Conservation (phyloP, 2,888 invertebrate species). For the Halocaridina rubra region DNA sequence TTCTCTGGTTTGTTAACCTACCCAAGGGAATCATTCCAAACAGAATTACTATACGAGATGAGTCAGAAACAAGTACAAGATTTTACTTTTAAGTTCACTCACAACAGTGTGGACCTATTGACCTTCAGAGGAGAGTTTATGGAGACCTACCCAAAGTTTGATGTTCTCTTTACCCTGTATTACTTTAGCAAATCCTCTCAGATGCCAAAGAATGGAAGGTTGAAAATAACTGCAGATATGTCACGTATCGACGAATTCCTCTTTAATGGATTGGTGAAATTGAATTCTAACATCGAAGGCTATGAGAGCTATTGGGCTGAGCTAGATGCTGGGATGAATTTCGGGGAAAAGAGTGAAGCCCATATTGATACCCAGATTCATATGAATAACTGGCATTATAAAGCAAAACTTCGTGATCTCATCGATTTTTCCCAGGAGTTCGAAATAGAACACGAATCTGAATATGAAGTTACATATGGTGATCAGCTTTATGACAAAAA, state of each 20-base stretch:
- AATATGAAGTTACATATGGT: not conserved
- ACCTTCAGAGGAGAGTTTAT: conserved; percentile 3
- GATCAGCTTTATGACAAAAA: conserved; percentile 2
- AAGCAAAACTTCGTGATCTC: not conserved
- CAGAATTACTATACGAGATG: not conserved
- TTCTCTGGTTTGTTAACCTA: not conserved
- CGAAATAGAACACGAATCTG: not conserved
- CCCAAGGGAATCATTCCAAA: not conserved
- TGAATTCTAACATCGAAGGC: conserved; percentile 37
- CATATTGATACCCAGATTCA: not conserved
- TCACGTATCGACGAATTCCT: not conserved
- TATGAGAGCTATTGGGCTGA: conserved; percentile 34
- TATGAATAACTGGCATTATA: conserved; percentile 31
- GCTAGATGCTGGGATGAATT: not conserved
- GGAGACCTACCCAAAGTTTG: conserved; percentile 22
- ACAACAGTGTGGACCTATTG: not conserved
- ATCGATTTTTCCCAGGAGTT: not conserved
- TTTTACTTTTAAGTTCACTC: not conserved
- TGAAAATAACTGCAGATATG: conserved; percentile 21
- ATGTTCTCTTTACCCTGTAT: not conserved
- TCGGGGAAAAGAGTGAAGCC: not conserved
- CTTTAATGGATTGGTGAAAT: conserved; percentile 7
- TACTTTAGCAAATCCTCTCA: not conserved
- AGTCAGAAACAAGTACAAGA: conserved; percentile 17
- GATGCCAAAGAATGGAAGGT: not conserved